Evolutionary conservation across 2,888 invertebrate species (phyloP).

Genomic region (Synergus japonicus): DNA sequence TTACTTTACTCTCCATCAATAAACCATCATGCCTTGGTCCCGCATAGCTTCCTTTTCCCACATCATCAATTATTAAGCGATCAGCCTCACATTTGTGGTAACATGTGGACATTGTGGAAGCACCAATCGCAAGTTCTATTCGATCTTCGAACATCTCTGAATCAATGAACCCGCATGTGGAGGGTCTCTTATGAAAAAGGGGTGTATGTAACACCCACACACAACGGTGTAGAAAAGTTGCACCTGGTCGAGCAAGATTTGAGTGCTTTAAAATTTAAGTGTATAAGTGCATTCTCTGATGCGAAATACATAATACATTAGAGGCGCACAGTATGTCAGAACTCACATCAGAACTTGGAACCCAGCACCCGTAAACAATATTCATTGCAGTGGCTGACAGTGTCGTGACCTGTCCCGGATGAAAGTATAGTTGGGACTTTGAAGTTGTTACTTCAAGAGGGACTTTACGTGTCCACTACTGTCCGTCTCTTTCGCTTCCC

Average conservation of each 20-base stretch:
- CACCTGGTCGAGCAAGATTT: conserved; percentile 63
- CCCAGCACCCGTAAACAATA: neutral
- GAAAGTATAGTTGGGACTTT: neutral
- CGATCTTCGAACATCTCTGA: conserved; percentile 49
- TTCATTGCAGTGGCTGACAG: conserved; percentile 15
- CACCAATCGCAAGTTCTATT: conserved; percentile 12
- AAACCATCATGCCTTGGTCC: conserved; percentile 30
- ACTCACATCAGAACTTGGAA: neutral
- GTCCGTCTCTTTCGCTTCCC: conserved; percentile 7
- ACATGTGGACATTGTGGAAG: conserved; percentile 18
- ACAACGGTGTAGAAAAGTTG: conserved; percentile 58
- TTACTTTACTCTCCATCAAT: neutral
- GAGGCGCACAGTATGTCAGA: neutral
- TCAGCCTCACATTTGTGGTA: conserved; percentile 24
- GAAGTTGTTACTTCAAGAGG: neutral
- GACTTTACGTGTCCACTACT: conserved; percentile 23
- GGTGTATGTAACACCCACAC: conserved; percentile 67
- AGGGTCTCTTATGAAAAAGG: conserved; percentile 65
- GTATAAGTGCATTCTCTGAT: conserved; percentile 11
- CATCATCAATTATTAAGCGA: conserved; percentile 20
- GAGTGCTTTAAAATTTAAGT: conserved; percentile 9
- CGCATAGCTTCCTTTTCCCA: conserved; percentile 24
- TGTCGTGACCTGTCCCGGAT: conserved; percentile 28
- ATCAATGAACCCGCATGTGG: conserved; percentile 71
- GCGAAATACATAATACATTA: neutral